Base-by-base conservation (phyloP, 2,113 vertebrate species). In the Caracal caracal region DNA sequence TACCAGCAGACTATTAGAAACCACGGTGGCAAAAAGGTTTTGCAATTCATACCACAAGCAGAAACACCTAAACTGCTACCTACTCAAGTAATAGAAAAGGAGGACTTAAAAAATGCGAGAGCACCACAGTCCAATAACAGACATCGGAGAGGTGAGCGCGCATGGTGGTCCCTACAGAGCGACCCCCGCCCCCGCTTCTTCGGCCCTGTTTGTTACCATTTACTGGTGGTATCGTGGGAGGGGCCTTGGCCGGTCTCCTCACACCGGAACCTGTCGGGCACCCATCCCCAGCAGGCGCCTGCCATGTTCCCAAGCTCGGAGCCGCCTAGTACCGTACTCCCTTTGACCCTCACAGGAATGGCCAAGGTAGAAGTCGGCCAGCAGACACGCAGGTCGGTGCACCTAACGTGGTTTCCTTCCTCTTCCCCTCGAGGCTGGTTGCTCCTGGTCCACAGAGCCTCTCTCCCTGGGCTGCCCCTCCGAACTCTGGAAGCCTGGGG, bases 211-310 rank as follows among this genome's bases (percentile, higher is more conserved):
- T 26, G 30, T n/a, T 5, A 11, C 7, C 40, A 19, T 30, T 49
- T 13, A 28, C 53, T 10, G 51, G 33, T 19, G 1, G 9, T 26
- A 51, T 43, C 6, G 0, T 20, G n/a, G 63, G 26, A 43, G 66
- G 33, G 13, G 10, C 53, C 5, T 2, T 0, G 26, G 43, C 78
- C 70, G 1, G 0, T 4, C 11, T n/a, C 43, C 26, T 17, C 0
- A 2, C 24, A 51, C 37, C 1, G 35, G 61, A 22, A 35, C 63
- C 26, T 11, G 40, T 40, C 71, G 19, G 16, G 80, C 13, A 17
- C 75, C 68, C 3, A 20, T 26, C 28, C 65, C 51, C n/a, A 9
- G 7, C 0, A 35, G 70, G 37, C 20, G 40, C 76, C 40, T 6
- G 16, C 30, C 4, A 12, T 35, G 59, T 33, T 80, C 78, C 75